Base-by-base conservation (phyloP, 2,797 vertebrate genomes). In the Poecilia gillii region DNA sequence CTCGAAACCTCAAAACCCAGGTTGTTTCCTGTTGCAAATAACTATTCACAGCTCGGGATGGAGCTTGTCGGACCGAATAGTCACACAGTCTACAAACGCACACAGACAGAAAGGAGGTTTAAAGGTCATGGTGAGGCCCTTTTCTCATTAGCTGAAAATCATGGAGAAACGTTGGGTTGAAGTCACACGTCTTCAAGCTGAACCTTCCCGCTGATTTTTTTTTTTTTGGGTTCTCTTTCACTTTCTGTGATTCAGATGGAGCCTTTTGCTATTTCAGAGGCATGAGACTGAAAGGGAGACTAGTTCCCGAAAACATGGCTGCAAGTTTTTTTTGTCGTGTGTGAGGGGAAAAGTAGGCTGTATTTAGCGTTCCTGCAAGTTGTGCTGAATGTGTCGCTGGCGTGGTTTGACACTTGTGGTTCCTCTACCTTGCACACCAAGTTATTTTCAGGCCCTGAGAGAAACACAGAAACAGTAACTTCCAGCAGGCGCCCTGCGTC, bases 391-490 rank as follows among this genome's bases (percentile, higher is more conserved):
- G 87, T 86, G 87, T 88, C 75, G 74, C 88, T 84, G 75, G 75
- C 71, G 88, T 90, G 92, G 93, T 95, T 95, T 93, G 89, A 91
- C 89, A 89, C 86, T 88, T 94, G 88, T 80, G 91, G 90, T 93
- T 93, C 91, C 91, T 90, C 91, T 89, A 88, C 88, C 85, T 89
- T 90, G 89, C 89, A 90, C 89, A 87, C 73, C 80, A 73, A 82
- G 91, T 90, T 96, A 95, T 95, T 95, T 96, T 94, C 93, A 95
- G 94, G 90, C 91, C 92, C 90, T 91, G 92, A 93, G 92, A 91
- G 90, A 90, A 90, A 82, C 87, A 39, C 68, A 79, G 87, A 86
- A 91, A 94, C 93, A 93, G 91, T 91, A 95, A 95, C 94, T 83
- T 91, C 84, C 89, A 88, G 82, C 80, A 79, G 68, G 81, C 87